Evolutionary conservation across 2,888 invertebrate species (phyloP).

Genomic region (Odontocerum albicorne): DNA sequence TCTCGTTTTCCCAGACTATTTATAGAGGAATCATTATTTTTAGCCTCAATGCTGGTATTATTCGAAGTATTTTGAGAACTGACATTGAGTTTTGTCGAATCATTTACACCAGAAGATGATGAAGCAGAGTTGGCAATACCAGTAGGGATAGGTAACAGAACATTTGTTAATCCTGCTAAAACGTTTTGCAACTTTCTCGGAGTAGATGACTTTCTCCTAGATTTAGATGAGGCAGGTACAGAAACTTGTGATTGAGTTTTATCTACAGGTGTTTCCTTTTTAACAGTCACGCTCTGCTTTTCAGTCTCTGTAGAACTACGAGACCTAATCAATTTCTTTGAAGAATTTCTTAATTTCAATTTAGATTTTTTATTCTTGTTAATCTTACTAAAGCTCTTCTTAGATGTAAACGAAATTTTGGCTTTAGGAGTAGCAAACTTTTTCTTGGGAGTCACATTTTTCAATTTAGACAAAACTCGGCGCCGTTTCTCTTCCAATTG

Average conservation of each 20-base stretch:
- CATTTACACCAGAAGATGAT: no score
- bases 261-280: neutral
- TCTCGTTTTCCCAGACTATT: no score
- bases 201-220: constrained; percentile 55
- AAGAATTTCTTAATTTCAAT: neutral
- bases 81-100: no score
- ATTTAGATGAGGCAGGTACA: constrained; percentile 43
- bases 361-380: constrained; percentile 2
- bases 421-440: constrained; percentile 1
- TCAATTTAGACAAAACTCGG: constrained; percentile 33
- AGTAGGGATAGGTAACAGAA: no score
- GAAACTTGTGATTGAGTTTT: neutral
- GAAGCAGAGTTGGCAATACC: no score
- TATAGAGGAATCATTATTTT: no score
- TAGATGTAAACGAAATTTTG: constrained; percentile 3
- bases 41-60: no score
- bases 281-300: neutral
- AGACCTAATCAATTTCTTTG: neutral
- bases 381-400: neutral
- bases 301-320: no score
- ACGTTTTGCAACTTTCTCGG: constrained; percentile 55
- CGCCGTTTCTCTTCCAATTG: constrained; percentile 41
- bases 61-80: no score
- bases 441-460: constrained; percentile 18
- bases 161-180: constrained; percentile 39